Evolutionary conservation across 2,888 invertebrate species (phyloP).

Genomic region (Metacarcinus magister): DNA sequence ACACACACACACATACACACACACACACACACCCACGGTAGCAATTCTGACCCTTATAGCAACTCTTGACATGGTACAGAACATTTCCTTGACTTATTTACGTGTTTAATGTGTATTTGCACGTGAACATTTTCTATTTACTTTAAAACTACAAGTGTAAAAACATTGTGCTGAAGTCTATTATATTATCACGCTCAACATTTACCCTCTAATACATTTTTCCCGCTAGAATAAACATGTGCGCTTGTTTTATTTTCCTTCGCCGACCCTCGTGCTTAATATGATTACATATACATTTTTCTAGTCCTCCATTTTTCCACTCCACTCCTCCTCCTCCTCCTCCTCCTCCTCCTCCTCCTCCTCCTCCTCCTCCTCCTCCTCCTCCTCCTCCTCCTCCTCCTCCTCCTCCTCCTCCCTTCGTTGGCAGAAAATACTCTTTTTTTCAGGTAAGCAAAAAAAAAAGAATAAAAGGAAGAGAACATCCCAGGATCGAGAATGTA

Average conservation of each 20-base stretch:
- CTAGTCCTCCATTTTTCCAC: background rate
- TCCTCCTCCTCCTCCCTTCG: background rate
- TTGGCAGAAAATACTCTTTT: background rate
- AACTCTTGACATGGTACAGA: background rate
- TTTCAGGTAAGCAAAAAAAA: background rate
- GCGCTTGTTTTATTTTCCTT: background rate
- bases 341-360: slow-evolving; percentile 8
- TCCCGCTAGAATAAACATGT: slow-evolving; percentile 1
- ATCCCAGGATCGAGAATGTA: background rate
- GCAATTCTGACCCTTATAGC: no score
- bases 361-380: background rate
- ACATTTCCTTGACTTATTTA: background rate
- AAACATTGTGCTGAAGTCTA: background rate
- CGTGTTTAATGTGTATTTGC: background rate
- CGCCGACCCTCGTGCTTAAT: background rate
- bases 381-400: slow-evolving; percentile 31
- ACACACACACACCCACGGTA: no score
- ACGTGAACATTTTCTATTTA: background rate
- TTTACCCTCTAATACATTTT: background rate
- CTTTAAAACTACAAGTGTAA: background rate
- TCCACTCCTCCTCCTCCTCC: background rate
- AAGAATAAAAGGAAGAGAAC: background rate
- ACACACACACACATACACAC: no score
- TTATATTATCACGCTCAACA: slow-evolving; percentile 14
- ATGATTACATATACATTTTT: background rate